Base-by-base conservation (phyloP, 2,113 vertebrate genomes). In the Aramus guarauna region DNA sequence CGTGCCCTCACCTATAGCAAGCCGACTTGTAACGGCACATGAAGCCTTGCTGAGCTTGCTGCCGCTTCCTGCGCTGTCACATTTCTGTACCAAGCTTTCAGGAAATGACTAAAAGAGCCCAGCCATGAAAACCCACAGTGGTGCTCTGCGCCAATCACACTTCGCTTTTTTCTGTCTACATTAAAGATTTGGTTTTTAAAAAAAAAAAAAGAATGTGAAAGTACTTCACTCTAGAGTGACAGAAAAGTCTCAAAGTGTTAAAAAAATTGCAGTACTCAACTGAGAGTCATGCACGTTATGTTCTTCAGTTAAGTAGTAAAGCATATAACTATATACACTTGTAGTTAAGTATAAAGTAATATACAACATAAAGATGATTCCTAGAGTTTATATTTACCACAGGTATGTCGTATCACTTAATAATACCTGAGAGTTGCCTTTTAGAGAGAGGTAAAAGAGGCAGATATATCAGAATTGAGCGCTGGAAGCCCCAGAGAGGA, bases 61-160 rank as follows among this genome's bases (percentile, higher is more conserved):
- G 82, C 78, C 1, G 81, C 92, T 98, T 98, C 92, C 96, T 97
- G 90, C 43, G 11, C 77, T 80, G 92, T 92, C 87, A 96, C 72
- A 91, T 95, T 83, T 97, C 95, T 97, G 66, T 79, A 90, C 41
- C 50, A 68, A 73, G 96, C 85, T 91, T 95, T 97, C 98, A 98
- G 98, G 98, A 98, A 98, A 98, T 98, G 94, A 97, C 96, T 95
- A 97, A 95, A 97, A 96, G 92, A 97, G 92, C 69, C 39, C 91
- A 91, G 86, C 77, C 95, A 89, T 96, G 92, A 98, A 98, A 97
- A 94, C 88, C 95, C 97, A 96, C 95, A 92, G 64, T 47, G 85
- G 80, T 19, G 58, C 60, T 88, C 88, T 94, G 87, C 63, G 34
- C 93, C 92, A 97, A 97, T 95, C 88, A 95, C 88, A 88, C 92